phyloP scores from a whole-genome alignment of 2,113 vertebrate genomes.

The Phylloscopus whistleri region DNA sequence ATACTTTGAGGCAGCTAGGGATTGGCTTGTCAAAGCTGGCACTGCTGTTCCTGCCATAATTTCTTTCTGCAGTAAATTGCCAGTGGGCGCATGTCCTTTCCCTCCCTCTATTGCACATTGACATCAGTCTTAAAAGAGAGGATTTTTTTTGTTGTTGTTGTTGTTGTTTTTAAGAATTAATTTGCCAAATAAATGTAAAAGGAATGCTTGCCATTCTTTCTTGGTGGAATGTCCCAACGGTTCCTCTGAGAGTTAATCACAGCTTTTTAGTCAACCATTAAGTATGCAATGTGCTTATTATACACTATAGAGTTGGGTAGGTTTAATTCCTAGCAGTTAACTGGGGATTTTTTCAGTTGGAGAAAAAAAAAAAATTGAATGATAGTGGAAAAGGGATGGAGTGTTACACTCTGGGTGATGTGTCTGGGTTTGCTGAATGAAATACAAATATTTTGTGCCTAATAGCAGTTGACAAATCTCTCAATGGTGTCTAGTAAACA shows the following conservation, averaged over 20 bases:
- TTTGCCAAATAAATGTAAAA: constrained; percentile 64
- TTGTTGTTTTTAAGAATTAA: neutral
- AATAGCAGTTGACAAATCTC: constrained; percentile 68
- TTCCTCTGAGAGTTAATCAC: constrained; percentile 50
- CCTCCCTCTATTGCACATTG: constrained; percentile 73
- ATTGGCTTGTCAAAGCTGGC: constrained; percentile 64
- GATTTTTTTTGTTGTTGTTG: constrained; percentile 42
- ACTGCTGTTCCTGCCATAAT: constrained; percentile 66
- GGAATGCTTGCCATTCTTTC: constrained; percentile 63
- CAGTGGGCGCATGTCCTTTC: constrained; percentile 60
- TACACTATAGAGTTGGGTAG: constrained; percentile 47
- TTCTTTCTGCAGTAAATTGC: constrained; percentile 67
- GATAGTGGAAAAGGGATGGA: constrained; percentile 56
- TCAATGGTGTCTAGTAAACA: constrained; percentile 61
- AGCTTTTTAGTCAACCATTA: constrained; percentile 52
- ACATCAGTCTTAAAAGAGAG: constrained; percentile 75
- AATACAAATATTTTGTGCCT: constrained; percentile 51
- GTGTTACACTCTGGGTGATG: constrained; percentile 36
- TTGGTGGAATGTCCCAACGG: constrained; percentile 36
- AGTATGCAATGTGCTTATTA: constrained; percentile 64
- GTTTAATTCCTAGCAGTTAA: constrained; percentile 55
- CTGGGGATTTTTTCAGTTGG: constrained; percentile 57
- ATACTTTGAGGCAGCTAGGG: constrained; percentile 66
- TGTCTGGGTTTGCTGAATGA: constrained; percentile 18
- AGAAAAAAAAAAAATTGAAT: neutral